Evolutionary conservation across 1,140 invertebrate species (phyloP), one percentile per base, ranked within the genome.

Genomic region (Papilio polyxenes): DNA sequence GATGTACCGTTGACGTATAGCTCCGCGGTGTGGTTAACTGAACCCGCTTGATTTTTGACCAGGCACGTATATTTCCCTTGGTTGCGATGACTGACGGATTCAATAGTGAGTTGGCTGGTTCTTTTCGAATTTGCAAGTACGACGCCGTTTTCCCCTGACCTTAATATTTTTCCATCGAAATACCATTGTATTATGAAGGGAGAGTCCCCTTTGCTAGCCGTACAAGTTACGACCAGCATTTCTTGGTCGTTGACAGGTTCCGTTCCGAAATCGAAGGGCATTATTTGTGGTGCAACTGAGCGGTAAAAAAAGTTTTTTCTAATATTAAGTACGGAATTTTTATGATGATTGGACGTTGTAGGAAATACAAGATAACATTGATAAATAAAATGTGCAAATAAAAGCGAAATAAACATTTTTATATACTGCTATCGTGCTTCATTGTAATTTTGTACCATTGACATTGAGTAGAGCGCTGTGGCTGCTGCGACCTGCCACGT

Each of bases 31-130:
- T 96, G 95, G 85, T 95, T 95, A 17, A 95, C 94, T 69, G 90
- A 95, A 40, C 96, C 96, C 23, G 96, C 97, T 81, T 91, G 92
- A 89, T 97, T 97, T 90, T 95, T 95, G 13, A 96, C 96, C 82
- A 94, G 95, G 88, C 97, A 97, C 2, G 97, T 97, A 87, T 97
- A 97, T 86, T 96, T 96, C 81, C 96, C 96, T 81, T 96, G 95
- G 91, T 97, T 96, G 81, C 95, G 92, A 15, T 97, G 95, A 83
- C 95, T 95, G 10, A 97, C 95, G 5, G 95, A 94, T 83, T 96
- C 95, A 76, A 96, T 95, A 23, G 91, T 94, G 10, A 95, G 87
- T 78, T 95, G 91, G 85, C 94, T 95, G 20, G 94, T 93, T 49
- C 95, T 90, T 88, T 95, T 95, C 44, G 93, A 91, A 79, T 91